Percentiles rank a stretch among this genome's conserved stretches.
phyloP scores from a whole-genome alignment of 2,113 vertebrate genomes.

The Probosciger aterrimus region DNA sequence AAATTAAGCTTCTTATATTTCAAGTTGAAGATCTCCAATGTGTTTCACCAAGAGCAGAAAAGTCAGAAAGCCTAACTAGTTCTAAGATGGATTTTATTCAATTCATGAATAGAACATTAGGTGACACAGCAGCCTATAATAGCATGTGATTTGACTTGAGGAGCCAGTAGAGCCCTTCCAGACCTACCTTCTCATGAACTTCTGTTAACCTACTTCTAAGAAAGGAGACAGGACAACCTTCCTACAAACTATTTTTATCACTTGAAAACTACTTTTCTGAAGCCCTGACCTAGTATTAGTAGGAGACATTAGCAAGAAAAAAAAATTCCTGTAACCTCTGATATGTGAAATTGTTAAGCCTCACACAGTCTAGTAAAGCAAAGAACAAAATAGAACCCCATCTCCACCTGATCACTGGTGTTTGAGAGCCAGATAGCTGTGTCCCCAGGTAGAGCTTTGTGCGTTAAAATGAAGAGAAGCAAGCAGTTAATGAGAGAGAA shows the following conservation, averaged over 20 bases:
- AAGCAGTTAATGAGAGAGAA: constrained; percentile 32
- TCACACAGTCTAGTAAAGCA: neutral
- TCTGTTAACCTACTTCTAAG: neutral
- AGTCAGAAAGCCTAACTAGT: neutral
- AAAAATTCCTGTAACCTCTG: neutral
- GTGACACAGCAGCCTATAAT: neutral
- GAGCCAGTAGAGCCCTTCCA: neutral
- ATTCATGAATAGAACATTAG: neutral
- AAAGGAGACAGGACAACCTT: neutral
- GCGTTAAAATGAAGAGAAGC: neutral
- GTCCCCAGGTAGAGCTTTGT: neutral
- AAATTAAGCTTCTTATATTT: neutral
- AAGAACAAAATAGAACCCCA: neutral
- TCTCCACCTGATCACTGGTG: neutral
- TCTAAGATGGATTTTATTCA: neutral
- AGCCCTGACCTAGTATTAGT: neutral
- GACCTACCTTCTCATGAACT: neutral
- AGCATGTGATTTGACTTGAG: neutral
- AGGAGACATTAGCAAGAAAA: neutral
- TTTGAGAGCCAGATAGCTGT: neutral
- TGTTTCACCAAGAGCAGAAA: neutral
- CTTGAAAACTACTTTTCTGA: neutral
- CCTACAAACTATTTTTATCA: neutral
- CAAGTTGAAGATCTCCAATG: neutral
- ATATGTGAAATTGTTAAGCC: neutral